Percentiles rank a stretch among this genome's conserved stretches.
Evolutionary conservation across 2,113 vertebrate genomes (phyloP).

Genomic region (Corydoras maculifer): DNA sequence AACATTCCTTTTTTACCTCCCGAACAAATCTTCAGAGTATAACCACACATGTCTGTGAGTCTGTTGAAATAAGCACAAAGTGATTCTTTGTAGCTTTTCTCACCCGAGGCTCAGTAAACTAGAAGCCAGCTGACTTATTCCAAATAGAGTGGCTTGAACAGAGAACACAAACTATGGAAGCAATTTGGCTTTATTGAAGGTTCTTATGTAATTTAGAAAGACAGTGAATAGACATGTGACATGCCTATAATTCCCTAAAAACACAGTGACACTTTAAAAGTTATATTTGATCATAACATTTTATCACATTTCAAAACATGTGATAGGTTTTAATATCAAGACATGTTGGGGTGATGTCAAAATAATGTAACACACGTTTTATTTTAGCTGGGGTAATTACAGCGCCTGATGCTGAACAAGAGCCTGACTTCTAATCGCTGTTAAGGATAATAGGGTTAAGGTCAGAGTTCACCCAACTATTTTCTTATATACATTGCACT

Average conservation of each 20-base stretch:
- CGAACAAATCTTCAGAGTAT: background rate
- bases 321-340: too few relatives aligned
- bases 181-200: background rate
- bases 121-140: constrained; percentile 12
- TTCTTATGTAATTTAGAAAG: background rate
- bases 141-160: background rate
- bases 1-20: background rate
- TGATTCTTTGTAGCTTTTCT: constrained; percentile 7
- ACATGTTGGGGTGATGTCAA: too few relatives aligned
- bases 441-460: too few relatives aligned
- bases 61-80: constrained; percentile 3
- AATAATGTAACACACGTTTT: too few relatives aligned
- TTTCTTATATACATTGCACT: too few relatives aligned
- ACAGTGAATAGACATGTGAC: background rate
- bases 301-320: too few relatives aligned
- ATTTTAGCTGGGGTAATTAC: too few relatives aligned
- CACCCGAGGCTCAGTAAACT: background rate
- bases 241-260: background rate
- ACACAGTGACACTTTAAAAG: too few relatives aligned
- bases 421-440: too few relatives aligned
- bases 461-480: too few relatives aligned
- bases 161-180: background rate
- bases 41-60: constrained; percentile 3
- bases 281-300: too few relatives aligned
- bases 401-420: too few relatives aligned